Percentiles rank a stretch among this genome's conserved stretches.
Evolutionary conservation across 2,113 vertebrate species (phyloP).

Genomic region (Alexandromys fortis): DNA sequence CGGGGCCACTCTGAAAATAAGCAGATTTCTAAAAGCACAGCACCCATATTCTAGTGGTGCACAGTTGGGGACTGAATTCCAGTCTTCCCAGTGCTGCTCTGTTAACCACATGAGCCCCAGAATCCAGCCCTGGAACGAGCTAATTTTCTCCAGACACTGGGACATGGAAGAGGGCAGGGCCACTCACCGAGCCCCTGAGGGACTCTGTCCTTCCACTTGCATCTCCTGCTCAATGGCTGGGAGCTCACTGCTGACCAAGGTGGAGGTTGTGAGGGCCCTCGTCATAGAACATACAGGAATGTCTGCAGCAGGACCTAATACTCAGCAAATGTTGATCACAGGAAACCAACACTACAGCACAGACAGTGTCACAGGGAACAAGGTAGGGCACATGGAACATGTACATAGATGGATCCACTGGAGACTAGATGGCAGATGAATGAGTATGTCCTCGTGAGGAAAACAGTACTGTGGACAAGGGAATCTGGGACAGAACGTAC

Average conservation of each 20-base stretch:
- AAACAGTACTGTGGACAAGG: not conserved
- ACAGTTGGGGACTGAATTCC: not conserved
- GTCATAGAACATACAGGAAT: not conserved
- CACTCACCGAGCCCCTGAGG: not conserved
- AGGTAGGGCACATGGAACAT: not conserved
- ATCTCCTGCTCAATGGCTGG: not conserved
- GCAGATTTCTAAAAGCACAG: not conserved
- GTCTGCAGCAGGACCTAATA: not conserved
- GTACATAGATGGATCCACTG: not conserved
- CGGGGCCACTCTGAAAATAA: not conserved
- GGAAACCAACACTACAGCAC: not conserved
- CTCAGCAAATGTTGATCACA: not conserved
- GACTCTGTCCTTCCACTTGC: not conserved
- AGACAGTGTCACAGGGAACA: not conserved
- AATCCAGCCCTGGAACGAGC: not conserved
- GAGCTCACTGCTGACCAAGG: not conserved
- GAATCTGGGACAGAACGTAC: not conserved
- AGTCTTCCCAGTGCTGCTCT: not conserved
- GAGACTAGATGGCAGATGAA: not conserved
- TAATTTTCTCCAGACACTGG: not conserved
- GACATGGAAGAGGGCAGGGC: not conserved
- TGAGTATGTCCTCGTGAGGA: not conserved
- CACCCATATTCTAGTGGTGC: not conserved
- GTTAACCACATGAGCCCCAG: not conserved
- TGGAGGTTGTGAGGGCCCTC: not conserved